Percentiles rank a stretch among this genome's conserved stretches.
phyloP scores from a whole-genome alignment of 1,140 invertebrate species.

The Neotoxoptera formosana region DNA sequence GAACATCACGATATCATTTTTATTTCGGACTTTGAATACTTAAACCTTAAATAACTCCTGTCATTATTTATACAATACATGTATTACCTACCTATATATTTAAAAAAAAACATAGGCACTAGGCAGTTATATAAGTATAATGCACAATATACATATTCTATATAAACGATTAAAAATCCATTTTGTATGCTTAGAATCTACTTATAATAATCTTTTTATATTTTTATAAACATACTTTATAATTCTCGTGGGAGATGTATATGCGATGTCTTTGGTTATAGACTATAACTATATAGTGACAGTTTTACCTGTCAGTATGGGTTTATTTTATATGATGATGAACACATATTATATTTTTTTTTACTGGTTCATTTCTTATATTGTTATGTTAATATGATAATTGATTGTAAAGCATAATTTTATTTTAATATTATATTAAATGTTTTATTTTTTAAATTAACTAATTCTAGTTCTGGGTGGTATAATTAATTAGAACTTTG shows the following conservation, averaged over 20 bases:
- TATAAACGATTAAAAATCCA: not conserved
- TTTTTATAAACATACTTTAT: not conserved
- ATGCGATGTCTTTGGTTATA: not conserved
- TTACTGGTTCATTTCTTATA: not conserved
- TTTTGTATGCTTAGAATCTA: not conserved
- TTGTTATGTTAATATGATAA: not conserved
- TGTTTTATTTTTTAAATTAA: not conserved
- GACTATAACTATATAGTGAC: not conserved
- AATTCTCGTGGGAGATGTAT: not conserved
- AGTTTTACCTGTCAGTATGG: not conserved
- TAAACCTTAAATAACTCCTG: not conserved
- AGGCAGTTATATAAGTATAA: not conserved
- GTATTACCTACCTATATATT: not conserved
- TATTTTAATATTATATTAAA: not conserved
- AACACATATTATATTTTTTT: not conserved
- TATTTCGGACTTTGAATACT: not conserved
- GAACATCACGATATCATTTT: not conserved
- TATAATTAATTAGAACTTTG: not conserved
- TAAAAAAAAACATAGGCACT: too few species aligned
- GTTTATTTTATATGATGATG: slow-evolving; percentile 5
- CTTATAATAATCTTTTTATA: not conserved
- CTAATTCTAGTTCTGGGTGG: not conserved
- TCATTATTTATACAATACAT: not conserved
- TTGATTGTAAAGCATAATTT: not conserved
- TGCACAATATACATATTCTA: too few species aligned